phyloP scores from a whole-genome alignment of 2,888 invertebrate genomes.

The Lepidochrysops patricia region DNA sequence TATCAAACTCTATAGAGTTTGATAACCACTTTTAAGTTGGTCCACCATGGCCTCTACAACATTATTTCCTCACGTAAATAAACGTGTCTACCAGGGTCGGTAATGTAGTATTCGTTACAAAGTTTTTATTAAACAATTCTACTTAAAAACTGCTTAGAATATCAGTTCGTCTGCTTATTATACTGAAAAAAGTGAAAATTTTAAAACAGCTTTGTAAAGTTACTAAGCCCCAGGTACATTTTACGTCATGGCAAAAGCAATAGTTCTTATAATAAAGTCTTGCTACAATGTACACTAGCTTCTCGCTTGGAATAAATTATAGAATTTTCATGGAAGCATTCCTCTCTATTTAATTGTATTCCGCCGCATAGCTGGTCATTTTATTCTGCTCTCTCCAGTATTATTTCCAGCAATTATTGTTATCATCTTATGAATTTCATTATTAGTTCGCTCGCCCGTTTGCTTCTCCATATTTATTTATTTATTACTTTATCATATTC shows the following conservation, averaged over 20 bases:
- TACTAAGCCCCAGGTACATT: neutral
- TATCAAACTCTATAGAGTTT: no score
- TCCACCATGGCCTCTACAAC: no score
- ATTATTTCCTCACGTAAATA: no score
- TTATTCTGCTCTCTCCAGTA: neutral
- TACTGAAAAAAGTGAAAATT: neutral
- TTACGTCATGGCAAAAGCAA: neutral
- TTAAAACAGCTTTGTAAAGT: neutral
- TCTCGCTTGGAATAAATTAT: constrained; percentile 1
- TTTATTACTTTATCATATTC: neutral
- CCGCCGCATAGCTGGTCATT: neutral
- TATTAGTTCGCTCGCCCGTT: neutral
- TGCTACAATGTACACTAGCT: neutral
- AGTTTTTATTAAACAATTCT: neutral
- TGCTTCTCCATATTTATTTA: neutral
- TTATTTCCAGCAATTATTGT: neutral
- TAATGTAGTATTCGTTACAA: no score
- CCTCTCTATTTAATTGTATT: neutral
- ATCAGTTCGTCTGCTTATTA: no score
- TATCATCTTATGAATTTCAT: neutral
- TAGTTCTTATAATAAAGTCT: neutral
- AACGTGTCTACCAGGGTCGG: no score
- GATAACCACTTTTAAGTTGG: no score
- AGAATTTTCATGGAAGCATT: constrained; percentile 2
- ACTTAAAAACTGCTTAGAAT: neutral